A percentile compares a stretch with the other conserved stretches of the same genome.
These are phyloP conservation scores for Drosophila colorata DNA, from an alignment of 2,888 invertebrate genomes.

Conservation along the genomic window DNA sequence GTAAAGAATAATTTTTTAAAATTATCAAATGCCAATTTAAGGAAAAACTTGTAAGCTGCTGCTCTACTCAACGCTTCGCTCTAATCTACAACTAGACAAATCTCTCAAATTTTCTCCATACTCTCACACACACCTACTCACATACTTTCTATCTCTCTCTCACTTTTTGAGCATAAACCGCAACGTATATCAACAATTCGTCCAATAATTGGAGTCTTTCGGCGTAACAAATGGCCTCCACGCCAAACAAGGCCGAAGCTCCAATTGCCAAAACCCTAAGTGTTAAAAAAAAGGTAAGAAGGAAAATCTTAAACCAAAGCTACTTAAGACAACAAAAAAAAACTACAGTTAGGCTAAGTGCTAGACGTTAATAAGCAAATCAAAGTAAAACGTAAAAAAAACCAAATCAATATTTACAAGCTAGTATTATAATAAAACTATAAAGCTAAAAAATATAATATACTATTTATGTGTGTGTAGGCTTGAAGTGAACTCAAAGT, in stretches of 20 bases:
- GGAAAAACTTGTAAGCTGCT: neutral
- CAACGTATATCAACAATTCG: constrained; percentile 85
- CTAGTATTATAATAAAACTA: constrained; percentile 39
- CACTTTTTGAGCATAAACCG: constrained; percentile 79
- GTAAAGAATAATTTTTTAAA: neutral
- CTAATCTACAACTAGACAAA: constrained; percentile 42
- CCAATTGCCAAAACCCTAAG: constrained; percentile 76
- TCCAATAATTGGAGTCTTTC: constrained; percentile 84
- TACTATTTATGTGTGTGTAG: constrained; percentile 68
- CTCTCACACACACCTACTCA: constrained; percentile 27
- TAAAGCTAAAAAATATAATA: constrained; percentile 5
- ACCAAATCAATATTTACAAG: constrained; percentile 62
- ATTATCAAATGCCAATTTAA: constrained; percentile 1
- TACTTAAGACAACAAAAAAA: constrained; percentile 57
- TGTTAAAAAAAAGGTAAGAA: constrained; percentile 69
- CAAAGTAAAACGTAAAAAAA: constrained; percentile 20
- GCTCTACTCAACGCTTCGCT: constrained; percentile 22
- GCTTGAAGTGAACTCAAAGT: constrained; percentile 68
- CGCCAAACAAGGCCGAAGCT: constrained; percentile 59
- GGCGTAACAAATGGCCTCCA: constrained; percentile 69
- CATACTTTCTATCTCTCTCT: constrained; percentile 26
- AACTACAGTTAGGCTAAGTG: constrained; percentile 42
- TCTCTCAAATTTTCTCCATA: constrained; percentile 14
- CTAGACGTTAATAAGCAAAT: constrained; percentile 47
- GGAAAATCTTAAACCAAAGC: constrained; percentile 51